Percentiles rank a stretch among this genome's conserved stretches.
phyloP scores from a whole-genome alignment of 2,797 vertebrate genomes.

The Cuniculus paca region DNA sequence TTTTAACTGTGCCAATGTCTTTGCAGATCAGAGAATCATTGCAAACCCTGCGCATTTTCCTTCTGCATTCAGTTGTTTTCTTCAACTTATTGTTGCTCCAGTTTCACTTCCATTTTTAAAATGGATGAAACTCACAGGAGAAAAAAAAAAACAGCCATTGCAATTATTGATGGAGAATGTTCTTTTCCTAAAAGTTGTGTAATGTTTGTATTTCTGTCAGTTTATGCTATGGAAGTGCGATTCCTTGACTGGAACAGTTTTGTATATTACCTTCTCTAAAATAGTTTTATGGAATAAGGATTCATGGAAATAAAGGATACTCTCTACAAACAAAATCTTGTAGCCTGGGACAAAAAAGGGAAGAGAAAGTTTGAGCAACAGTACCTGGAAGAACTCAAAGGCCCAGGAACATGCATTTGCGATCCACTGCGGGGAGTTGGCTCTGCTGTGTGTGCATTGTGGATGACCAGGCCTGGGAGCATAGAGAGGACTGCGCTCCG shows the following conservation, averaged over 20 bases:
- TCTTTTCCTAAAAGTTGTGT: background rate
- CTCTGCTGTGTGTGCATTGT: background rate
- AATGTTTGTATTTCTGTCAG: background rate
- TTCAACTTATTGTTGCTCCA: conserved; percentile 23
- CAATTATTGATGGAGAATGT: conserved; percentile 1
- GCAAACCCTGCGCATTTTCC: background rate
- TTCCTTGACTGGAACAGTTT: background rate
- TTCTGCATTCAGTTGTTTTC: background rate
- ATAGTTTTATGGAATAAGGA: background rate
- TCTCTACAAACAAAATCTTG: background rate
- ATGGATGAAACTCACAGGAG: background rate
- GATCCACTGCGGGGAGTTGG: background rate
- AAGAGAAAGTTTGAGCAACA: background rate
- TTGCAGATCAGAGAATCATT: background rate
- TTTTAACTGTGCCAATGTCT: background rate
- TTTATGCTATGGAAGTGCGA: background rate
- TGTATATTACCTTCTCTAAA: background rate
- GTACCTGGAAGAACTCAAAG: background rate
- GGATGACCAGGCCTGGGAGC: background rate
- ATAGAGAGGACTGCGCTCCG: background rate
- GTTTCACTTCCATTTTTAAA: conserved; percentile 30
- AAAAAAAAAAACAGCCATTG: conserved; percentile 37
- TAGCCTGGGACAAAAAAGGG: background rate
- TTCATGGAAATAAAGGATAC: conserved; percentile 14
- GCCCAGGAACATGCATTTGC: background rate